Conservation (phyloP, 2,113 vertebrate genomes). For the Oncorhynchus clarkii region DNA sequence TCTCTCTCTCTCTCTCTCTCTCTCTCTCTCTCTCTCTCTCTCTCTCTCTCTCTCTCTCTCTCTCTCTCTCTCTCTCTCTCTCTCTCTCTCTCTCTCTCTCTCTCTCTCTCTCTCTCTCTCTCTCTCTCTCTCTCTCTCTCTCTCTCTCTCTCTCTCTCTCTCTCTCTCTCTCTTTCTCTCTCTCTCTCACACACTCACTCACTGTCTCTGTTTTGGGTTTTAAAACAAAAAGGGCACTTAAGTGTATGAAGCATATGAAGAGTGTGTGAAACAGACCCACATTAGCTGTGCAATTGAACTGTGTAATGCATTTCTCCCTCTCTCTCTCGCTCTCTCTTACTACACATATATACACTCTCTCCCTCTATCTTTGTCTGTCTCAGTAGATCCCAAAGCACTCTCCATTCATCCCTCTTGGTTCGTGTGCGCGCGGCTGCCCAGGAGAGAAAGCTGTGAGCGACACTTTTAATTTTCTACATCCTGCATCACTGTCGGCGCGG, state of each 20-base stretch:
- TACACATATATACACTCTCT: neutral
- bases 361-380: neutral
- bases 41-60: conserved; percentile 11
- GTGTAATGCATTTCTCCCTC: neutral
- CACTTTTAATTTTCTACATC: conserved; percentile 68
- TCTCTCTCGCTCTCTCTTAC: neutral
- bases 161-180: conserved; percentile 5
- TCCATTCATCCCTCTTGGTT: conserved; percentile 7
- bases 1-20: conserved; percentile 9
- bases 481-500: conserved; percentile 57
- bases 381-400: neutral
- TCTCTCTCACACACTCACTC: conserved; percentile 1
- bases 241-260: conserved; percentile 21
- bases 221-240: conserved; percentile 41
- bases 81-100: neutral
- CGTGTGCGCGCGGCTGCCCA: conserved; percentile 24
- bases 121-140: neutral
- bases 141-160: neutral
- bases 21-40: neutral
- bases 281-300: conserved; percentile 28
- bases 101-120: neutral
- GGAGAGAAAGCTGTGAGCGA: conserved; percentile 49
- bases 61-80: conserved; percentile 10
- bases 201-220: neutral
- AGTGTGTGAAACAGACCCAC: conserved; percentile 20